Percentiles rank a stretch among this genome's conserved stretches.
phyloP scores from a whole-genome alignment of 2,888 invertebrate species.

The Oscheius sp. region DNA sequence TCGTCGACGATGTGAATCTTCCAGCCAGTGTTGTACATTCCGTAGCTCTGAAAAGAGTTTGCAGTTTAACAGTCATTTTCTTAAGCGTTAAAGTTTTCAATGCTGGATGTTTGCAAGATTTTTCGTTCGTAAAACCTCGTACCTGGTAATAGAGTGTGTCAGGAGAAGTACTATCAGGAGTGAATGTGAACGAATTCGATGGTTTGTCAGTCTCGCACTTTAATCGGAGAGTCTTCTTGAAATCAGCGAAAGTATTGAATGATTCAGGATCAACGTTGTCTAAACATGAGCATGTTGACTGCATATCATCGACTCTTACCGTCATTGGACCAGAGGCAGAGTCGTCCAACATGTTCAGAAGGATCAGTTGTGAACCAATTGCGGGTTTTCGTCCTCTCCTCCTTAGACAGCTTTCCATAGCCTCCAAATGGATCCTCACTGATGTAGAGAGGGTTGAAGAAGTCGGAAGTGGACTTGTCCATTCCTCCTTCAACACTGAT shows the following conservation, averaged over 20 bases:
- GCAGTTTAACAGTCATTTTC: no score
- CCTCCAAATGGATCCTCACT: conserved; percentile 88
- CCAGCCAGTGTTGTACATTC: conserved; percentile 93
- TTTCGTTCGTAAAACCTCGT: conserved; percentile 3
- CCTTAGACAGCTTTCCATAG: conserved; percentile 82
- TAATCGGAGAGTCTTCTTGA: conserved; percentile 83
- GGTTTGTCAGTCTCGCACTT: conserved; percentile 79
- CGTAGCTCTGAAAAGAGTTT: conserved; percentile 83
- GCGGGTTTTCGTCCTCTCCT: conserved; percentile 76
- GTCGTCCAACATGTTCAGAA: conserved; percentile 81
- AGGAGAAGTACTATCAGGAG: conserved; percentile 87
- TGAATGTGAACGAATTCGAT: conserved; percentile 76
- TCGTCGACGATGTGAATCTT: conserved; percentile 89
- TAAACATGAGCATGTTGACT: not conserved
- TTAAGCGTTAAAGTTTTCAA: no score
- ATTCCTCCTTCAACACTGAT: conserved; percentile 81
- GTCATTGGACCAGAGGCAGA: conserved; percentile 82
- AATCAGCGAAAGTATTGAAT: conserved; percentile 85
- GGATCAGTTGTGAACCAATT: conserved; percentile 43
- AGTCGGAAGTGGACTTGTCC: conserved; percentile 84
- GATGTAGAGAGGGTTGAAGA: conserved; percentile 90
- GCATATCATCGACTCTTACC: conserved; percentile 75
- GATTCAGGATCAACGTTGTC: conserved; percentile 77
- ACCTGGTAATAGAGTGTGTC: conserved; percentile 83
- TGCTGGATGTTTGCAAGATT: no score